Evolutionary conservation across 2,888 invertebrate species (phyloP), one percentile per base, ranked within the genome.

Genomic region (Clitarchus hookeri): DNA sequence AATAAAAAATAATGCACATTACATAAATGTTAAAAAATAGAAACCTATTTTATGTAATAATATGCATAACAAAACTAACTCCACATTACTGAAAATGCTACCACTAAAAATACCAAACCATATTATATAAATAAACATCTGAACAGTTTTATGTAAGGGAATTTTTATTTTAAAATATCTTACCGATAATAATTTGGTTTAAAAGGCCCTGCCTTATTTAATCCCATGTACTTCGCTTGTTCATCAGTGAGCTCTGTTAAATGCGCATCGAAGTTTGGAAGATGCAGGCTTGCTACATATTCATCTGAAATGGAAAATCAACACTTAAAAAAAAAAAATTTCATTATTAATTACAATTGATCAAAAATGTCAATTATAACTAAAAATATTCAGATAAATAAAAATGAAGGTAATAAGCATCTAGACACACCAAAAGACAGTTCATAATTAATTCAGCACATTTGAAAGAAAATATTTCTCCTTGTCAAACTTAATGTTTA

Each of bases 121-220:
- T 36, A 36, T 36, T 36, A 36, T 36, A 36, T 36, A 36, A 36
- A 36, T 36, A 36, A 3, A 36, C 36, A 36, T 36, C 36, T 36
- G 36, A 36, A 36, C 36, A 36, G 36, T 36, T 36, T 36, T 36
- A 36, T 36, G 36, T 36, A 36, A 36, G 36, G 36, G 1, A 36
- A 36, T 36, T 36, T 36, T 36, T 36, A 36, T 36, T 36, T 48
- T 6, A 13, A 2, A n/a, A 36, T 44, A 27, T 86, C 89, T 87
- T 92, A 99, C 95, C 99, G 96, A 92, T 99, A 99, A 92, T 99
- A 98, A 92, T 98, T 99, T 88, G 99, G 99, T 93, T 99, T 99
- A 93, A 99, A 99, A 82, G 99, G 99, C 84, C 99, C 99, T 85
- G 98, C 97, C 93, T 99, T 99, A 91, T 98, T 98, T 54, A 99